phyloP scores from a whole-genome alignment of 2,888 invertebrate genomes.

The Troglohyphantes excavatus region DNA sequence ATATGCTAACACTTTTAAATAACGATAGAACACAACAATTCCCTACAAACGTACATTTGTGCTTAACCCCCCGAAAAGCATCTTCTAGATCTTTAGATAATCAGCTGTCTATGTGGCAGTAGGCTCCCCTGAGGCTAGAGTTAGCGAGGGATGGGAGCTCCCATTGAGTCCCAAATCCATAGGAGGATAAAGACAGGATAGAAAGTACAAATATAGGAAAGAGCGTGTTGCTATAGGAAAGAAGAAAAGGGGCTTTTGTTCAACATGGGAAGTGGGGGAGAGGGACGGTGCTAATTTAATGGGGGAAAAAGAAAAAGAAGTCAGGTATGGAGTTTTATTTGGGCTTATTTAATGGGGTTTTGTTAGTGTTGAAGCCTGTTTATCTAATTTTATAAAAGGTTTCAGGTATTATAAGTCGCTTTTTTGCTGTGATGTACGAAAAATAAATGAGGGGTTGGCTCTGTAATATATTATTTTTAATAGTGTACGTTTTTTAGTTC shows the following conservation, averaged over 20 bases:
- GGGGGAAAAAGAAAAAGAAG: conserved; percentile 40
- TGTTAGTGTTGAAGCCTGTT: neutral
- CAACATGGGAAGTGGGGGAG: conserved; percentile 35
- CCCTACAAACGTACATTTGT: conserved; percentile 19
- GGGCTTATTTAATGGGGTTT: conserved; percentile 37
- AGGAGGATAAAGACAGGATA: conserved; percentile 43
- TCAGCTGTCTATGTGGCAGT: conserved; percentile 34
- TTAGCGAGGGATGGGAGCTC: conserved; percentile 26
- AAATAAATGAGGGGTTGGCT: no score
- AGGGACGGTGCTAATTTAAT: conserved; percentile 48
- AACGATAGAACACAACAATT: no score
- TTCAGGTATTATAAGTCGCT: no score
- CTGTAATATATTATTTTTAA: no score
- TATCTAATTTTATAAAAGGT: neutral
- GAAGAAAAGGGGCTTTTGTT: conserved; percentile 35
- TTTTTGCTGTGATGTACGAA: no score
- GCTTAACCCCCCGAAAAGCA: conserved; percentile 1
- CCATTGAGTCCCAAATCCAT: conserved; percentile 54
- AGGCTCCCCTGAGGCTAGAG: conserved; percentile 27
- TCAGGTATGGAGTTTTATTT: conserved; percentile 36
- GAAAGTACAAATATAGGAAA: conserved; percentile 5
- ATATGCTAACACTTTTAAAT: no score
- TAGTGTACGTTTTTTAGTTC: no score
- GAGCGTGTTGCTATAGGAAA: conserved; percentile 40
- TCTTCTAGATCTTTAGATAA: conserved; percentile 36